Conservation (phyloP, 2,888 invertebrate genomes). For the Euzetes globulus region DNA sequence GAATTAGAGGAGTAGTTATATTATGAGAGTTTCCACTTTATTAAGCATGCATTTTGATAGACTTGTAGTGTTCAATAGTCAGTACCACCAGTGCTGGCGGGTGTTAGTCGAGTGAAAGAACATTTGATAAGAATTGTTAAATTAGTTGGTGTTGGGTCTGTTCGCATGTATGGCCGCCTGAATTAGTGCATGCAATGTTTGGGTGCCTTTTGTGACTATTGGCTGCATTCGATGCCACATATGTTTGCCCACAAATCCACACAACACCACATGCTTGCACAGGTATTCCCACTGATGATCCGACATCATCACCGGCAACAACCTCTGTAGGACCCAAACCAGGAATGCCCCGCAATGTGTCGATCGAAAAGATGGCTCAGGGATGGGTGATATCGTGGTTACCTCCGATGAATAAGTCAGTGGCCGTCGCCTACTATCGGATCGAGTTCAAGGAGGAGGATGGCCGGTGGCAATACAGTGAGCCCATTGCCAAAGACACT, state of each 20-base stretch:
- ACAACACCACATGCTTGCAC: slow-evolving; percentile 2
- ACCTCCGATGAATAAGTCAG: slow-evolving; percentile 65
- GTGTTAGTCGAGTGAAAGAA: not conserved
- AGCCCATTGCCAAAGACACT: slow-evolving; percentile 59
- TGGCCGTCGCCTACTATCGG: slow-evolving; percentile 69
- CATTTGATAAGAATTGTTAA: not conserved
- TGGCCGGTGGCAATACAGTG: slow-evolving; percentile 40
- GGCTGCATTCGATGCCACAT: slow-evolving; percentile 12
- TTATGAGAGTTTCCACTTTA: slow-evolving; percentile 19
- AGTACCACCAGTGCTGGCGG: not conserved
- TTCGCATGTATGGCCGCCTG: not conserved
- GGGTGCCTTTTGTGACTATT: not conserved
- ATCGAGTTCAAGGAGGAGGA: slow-evolving; percentile 71
- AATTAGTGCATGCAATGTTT: not conserved
- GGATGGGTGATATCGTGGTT: slow-evolving; percentile 84
- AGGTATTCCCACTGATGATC: slow-evolving; percentile 37
- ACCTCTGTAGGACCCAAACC: slow-evolving; percentile 71
- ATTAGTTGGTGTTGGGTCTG: not conserved
- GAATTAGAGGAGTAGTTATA: not conserved
- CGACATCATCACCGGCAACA: slow-evolving; percentile 35
- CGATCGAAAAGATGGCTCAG: slow-evolving; percentile 78
- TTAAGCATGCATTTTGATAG: slow-evolving; percentile 20
- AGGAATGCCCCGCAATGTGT: slow-evolving; percentile 79
- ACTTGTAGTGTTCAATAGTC: not conserved
- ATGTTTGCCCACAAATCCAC: not conserved